A percentile compares a stretch with the other conserved stretches of the same genome.
Conservation (phyloP, 2,797 vertebrate genomes). For the Furcifer pardalis region DNA sequence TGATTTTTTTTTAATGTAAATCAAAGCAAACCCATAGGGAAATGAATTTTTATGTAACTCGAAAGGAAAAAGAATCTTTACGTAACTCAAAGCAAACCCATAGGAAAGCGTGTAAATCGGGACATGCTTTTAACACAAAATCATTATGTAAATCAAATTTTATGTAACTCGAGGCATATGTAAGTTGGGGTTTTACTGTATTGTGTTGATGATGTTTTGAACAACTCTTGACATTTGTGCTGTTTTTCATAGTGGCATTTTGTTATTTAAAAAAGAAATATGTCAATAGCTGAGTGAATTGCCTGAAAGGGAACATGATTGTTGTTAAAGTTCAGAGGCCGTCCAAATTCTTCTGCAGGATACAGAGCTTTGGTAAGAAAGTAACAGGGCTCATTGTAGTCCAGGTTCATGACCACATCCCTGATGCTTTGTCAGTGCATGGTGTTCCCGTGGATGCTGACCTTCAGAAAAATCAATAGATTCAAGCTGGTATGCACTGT, state of each 20-base stretch:
- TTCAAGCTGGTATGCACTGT: conserved; percentile 1
- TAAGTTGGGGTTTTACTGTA: too few relatives aligned
- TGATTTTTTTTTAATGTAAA: too few relatives aligned
- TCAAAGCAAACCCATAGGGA: too few relatives aligned
- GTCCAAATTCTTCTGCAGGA: too few relatives aligned
- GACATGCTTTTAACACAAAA: too few relatives aligned
- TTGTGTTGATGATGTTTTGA: neutral
- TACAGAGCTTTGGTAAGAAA: neutral
- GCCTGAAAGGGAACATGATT: neutral
- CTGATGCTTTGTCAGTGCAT: conserved; percentile 55
- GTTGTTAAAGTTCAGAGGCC: neutral
- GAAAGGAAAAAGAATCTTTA: too few relatives aligned
- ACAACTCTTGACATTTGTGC: neutral
- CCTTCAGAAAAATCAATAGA: conserved; percentile 53
- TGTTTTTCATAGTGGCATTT: neutral
- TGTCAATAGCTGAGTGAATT: neutral
- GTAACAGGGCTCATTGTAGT: too few relatives aligned
- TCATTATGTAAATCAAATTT: too few relatives aligned
- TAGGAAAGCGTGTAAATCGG: too few relatives aligned
- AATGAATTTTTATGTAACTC: too few relatives aligned
- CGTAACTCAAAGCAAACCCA: too few relatives aligned
- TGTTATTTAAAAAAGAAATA: neutral
- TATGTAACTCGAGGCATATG: too few relatives aligned
- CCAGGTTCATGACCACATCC: neutral
- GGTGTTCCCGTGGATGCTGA: conserved; percentile 58